Evolutionary conservation across 2,113 vertebrate species (phyloP), one percentile per base, ranked within the genome.

Genomic region (Apodemus speciosus): DNA sequence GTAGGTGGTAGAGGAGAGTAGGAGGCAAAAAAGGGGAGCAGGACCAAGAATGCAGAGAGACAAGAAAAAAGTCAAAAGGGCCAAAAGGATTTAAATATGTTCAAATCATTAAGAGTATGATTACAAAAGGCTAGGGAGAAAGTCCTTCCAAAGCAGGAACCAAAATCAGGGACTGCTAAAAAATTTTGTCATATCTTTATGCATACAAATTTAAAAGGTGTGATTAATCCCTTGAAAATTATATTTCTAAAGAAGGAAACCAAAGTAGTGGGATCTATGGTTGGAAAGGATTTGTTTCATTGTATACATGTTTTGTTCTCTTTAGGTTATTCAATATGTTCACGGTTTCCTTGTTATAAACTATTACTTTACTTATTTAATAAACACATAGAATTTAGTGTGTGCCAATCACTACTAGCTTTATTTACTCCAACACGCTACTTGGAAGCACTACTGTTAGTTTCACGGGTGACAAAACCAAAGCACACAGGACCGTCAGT

Each of bases 121-220:
- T 40, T 32, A 30, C n/a, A 68, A 71, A 90, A 83, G 32, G 46
- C 32, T 62, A 62, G 27, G 43, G 3, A 66, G 16, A 56, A 94
- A 69, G 13, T 8, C 60, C 35, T 85, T 95, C 89, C 58, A 32
- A 79, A 95, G 96, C 0, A 93, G n/a, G 40, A 58, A 16, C 72
- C 25, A 92, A 80, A 97, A 94, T 88, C 35, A 32, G 85, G 53
- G 80, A 81, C 3, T 68, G 9, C 88, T 81, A n/a, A 95, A 95
- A 30, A 92, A 91, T 18, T 91, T 0, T 66, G 51, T 80, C 51
- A 91, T 92, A 66, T 66, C 38, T 68, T 43, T 79, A 56, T 84
- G 18, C 53, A 88, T 85, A n/a, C 35, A 53, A 66, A 21, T 38
- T 58, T 71, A n/a, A n/a, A n/a, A n/a, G n/a, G n/a, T n/a, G n/a